A percentile compares a stretch with the other conserved stretches of the same genome.
Conservation (phyloP, 2,888 invertebrate genomes). For the Ceraclea dissimilis region DNA sequence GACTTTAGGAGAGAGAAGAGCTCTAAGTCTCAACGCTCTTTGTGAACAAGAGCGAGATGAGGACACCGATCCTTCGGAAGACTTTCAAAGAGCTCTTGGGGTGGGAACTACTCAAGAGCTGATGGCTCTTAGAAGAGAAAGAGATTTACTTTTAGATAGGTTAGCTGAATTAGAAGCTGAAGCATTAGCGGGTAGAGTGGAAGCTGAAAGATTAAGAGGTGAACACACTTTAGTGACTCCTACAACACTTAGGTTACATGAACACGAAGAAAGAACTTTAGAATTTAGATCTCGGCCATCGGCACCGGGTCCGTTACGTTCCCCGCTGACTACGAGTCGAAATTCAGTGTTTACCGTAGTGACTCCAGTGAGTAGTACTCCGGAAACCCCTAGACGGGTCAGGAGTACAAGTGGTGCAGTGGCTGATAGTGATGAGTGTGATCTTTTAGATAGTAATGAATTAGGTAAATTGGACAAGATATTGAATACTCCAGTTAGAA, state of each 20-base stretch:
- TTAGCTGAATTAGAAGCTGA: conserved; percentile 73
- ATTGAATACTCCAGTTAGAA: conserved; percentile 56
- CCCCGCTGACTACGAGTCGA: conserved; percentile 22
- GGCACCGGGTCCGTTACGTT: conserved; percentile 32
- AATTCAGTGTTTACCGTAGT: conserved; percentile 28
- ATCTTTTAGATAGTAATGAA: conserved; percentile 21
- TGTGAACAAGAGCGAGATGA: conserved; percentile 35
- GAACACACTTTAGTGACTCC: conserved; percentile 52
- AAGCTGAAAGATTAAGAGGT: conserved; percentile 57
- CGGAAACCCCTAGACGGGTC: conserved; percentile 14
- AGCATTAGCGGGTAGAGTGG: conserved; percentile 57
- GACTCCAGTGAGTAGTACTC: conserved; percentile 14
- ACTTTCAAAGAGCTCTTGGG: conserved; percentile 49
- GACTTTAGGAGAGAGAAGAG: conserved; percentile 36
- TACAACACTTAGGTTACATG: conserved; percentile 32
- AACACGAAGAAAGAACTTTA: conserved; percentile 27
- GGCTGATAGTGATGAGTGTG: conserved; percentile 11
- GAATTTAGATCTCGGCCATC: conserved; percentile 25
- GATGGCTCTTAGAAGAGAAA: conserved; percentile 58
- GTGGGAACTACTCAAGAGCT: conserved; percentile 55
- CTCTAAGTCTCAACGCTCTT: conserved; percentile 34
- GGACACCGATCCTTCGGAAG: conserved; percentile 30
- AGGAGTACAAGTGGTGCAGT: conserved; percentile 28
- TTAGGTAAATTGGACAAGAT: conserved; percentile 63
- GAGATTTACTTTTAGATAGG: conserved; percentile 66